Evolutionary conservation across 2,113 vertebrate species (phyloP).

Genomic region (Bathybates hornii): DNA sequence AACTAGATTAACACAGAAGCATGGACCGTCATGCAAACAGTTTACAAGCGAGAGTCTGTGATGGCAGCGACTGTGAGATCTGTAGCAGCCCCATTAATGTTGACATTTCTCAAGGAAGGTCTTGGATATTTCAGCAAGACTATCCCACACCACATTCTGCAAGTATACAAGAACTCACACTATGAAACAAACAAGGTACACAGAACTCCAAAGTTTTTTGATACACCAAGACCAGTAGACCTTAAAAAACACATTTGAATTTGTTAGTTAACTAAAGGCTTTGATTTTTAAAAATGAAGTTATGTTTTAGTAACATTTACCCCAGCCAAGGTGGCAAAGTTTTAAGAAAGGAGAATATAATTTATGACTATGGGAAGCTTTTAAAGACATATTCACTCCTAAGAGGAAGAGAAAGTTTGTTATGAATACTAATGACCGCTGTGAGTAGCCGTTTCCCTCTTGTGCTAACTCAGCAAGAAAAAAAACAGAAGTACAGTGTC

Average conservation of each 20-base stretch:
- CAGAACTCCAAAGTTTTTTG: neutral
- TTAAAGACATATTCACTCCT: neutral
- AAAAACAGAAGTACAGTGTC: neutral
- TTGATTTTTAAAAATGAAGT: neutral
- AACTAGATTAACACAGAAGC: neutral
- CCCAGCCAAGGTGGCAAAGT: neutral
- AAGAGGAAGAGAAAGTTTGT: neutral
- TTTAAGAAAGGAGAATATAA: neutral
- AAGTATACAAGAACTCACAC: neutral
- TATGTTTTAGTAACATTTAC: neutral
- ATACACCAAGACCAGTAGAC: neutral
- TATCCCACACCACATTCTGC: neutral
- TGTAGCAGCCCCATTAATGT: neutral
- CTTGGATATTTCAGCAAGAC: neutral
- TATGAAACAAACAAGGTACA: neutral
- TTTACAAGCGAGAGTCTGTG: neutral
- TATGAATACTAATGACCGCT: neutral
- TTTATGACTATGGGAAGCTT: neutral
- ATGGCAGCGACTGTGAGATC: neutral
- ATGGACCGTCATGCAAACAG: neutral
- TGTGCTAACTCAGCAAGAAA: neutral
- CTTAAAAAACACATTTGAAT: neutral
- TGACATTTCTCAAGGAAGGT: neutral
- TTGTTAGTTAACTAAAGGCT: neutral
- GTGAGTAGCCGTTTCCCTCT: neutral